Evolutionary conservation across 2,797 vertebrate genomes (phyloP), one percentile per base, ranked within the genome.

Genomic region (Enteromius thamalakanensis): DNA sequence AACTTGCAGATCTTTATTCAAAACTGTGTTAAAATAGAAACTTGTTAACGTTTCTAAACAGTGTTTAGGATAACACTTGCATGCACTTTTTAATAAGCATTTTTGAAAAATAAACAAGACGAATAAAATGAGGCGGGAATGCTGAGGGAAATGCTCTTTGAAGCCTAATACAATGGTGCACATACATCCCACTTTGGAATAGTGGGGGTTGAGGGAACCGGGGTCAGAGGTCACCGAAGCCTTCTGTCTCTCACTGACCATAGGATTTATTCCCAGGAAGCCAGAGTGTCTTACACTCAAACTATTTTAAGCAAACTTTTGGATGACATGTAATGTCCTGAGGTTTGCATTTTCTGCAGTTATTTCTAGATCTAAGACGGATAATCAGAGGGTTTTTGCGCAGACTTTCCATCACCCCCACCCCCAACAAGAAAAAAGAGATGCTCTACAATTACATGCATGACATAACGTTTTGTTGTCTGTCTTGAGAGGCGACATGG

Each of bases 221-320:
- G 88, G 96, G 95, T 96, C 91, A 93, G 80, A 95, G 96, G 96
- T 97, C 95, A 96, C 91, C 34, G 19, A 90, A 94, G 93, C 94
- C 93, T 93, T 94, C 93, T 94, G 93, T 92, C 92, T 94, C 92
- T 92, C 93, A 91, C 92, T 93, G 94, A 93, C 94, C 95, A 91
- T 89, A 89, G 88, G 87, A 89, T 82, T 78, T 62, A 88, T 85
- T 58, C 76, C 84, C 55, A 72, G 70, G 87, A 78, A 85, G 83
- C 86, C 51, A 68, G 65, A 85, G 78, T 29, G 1, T 78, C 34
- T 8, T 51, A 51, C 82, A 72, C 12, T 64, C 29, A 21, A 51
- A 74, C 26, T 37, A 62, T n/a, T 45, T 70, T 81, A 72, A 64
- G 29, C 19, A 23, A 23, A 62, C 14, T n/a, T 75, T 65, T 51